A percentile compares a stretch with the other conserved stretches of the same genome.
phyloP scores from a whole-genome alignment of 2,797 vertebrate genomes.

The Squalus acanthias region DNA sequence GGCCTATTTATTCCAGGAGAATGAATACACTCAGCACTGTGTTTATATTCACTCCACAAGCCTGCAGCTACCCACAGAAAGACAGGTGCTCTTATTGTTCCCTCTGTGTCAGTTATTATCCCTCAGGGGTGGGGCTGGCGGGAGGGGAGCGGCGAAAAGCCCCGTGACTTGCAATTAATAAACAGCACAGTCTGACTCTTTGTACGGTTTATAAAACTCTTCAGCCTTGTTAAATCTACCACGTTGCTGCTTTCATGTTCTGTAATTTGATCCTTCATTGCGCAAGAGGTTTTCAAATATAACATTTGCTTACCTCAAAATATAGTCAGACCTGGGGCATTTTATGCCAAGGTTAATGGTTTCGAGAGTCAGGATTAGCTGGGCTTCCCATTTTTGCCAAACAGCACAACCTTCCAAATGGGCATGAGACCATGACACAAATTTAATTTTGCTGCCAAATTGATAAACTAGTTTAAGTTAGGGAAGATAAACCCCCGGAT shows the following conservation, averaged over 20 bases:
- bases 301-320: not conserved
- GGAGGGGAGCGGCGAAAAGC: not conserved
- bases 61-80: not conserved
- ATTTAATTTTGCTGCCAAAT: not conserved
- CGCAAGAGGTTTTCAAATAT: not conserved
- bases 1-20: not conserved
- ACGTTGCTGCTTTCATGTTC: not conserved
- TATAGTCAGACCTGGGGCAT: not conserved
- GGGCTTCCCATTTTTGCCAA: not conserved
- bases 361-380: not conserved
- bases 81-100: not conserved
- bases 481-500: not conserved
- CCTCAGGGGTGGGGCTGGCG: not conserved
- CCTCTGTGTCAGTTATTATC: not conserved
- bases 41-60: not conserved
- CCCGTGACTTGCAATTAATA: not conserved
- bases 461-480: not conserved
- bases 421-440: not conserved
- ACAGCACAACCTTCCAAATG: not conserved
- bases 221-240: not conserved
- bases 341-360: not conserved
- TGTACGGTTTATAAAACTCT: not conserved
- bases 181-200: not conserved
- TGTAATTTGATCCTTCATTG: not conserved
- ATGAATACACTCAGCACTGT: not conserved